These are phyloP conservation scores for Drosophila repletoides DNA, from an alignment of 1,140 invertebrate species.

Conservation along the genomic window DNA sequence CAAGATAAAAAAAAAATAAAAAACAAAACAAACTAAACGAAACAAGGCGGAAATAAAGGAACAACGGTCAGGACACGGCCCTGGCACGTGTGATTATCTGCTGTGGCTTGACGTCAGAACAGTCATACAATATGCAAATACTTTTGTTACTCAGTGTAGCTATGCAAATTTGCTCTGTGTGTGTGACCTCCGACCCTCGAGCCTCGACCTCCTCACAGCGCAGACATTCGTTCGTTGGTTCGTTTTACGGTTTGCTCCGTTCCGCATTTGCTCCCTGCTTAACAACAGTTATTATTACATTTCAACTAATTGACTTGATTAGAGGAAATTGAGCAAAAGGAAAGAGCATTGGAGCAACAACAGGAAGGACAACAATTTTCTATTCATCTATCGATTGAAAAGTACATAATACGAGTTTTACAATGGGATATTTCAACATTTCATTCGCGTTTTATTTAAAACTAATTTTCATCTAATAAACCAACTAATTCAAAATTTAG, in stretches of 20 bases:
- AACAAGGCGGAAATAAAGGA: slow-evolving; percentile 26
- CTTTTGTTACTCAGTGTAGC: slow-evolving; percentile 46
- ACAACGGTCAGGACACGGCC: slow-evolving; percentile 19
- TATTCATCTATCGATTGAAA: background rate
- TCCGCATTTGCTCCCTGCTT: slow-evolving; percentile 50
- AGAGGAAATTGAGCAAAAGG: slow-evolving; percentile 58
- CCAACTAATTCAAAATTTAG: too few relatives aligned
- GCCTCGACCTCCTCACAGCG: background rate
- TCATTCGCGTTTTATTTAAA: too few relatives aligned
- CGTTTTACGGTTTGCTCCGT: slow-evolving; percentile 53
- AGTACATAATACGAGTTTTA: too few relatives aligned
- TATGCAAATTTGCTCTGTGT: slow-evolving; percentile 57
- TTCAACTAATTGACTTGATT: slow-evolving; percentile 75
- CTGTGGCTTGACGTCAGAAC: slow-evolving; percentile 27
- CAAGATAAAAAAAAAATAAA: background rate
- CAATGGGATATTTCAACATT: too few relatives aligned
- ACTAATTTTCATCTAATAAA: too few relatives aligned
- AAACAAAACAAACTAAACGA: background rate
- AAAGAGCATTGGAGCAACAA: slow-evolving; percentile 21
- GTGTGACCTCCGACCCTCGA: background rate
- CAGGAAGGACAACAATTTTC: slow-evolving; percentile 56
- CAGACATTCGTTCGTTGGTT: slow-evolving; percentile 41
- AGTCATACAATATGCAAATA: slow-evolving; percentile 75
- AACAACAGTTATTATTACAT: slow-evolving; percentile 69
- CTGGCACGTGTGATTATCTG: slow-evolving; percentile 65